These are phyloP conservation scores for Nicator chloris DNA, from an alignment of 2,113 vertebrate species.

Conservation along the genomic window DNA sequence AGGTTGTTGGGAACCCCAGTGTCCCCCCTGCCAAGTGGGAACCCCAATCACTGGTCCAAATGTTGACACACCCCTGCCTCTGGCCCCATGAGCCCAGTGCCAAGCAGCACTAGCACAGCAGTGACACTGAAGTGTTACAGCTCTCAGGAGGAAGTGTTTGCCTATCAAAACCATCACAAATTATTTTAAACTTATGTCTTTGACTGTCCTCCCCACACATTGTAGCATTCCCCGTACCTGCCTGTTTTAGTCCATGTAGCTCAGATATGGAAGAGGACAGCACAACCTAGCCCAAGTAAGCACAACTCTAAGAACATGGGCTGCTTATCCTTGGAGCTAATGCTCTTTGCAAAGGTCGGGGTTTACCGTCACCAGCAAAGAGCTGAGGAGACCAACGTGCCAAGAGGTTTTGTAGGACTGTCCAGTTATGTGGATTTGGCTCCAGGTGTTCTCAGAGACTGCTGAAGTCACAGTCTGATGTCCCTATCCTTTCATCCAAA, in stretches of 20 bases:
- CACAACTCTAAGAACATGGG: background rate
- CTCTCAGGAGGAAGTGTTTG: background rate
- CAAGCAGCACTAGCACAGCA: background rate
- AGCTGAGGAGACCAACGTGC: rapidly evolving
- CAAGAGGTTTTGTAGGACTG: background rate
- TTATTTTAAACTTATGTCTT: background rate
- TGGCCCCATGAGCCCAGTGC: background rate
- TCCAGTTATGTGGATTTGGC: background rate
- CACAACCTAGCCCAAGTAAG: background rate
- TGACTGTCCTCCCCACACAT: background rate
- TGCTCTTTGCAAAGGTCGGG: background rate
- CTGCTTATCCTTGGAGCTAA: background rate
- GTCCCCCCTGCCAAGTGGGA: background rate
- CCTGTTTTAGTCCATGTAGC: background rate
- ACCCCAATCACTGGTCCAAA: background rate
- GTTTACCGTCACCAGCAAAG: background rate
- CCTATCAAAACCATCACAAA: background rate
- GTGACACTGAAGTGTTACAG: background rate
- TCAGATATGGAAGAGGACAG: background rate
- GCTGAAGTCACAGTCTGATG: background rate
- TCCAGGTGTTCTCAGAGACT: background rate
- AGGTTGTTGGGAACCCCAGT: background rate
- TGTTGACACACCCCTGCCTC: rapidly evolving
- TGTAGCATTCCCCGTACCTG: background rate
- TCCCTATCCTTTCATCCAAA: background rate